Conservation (phyloP, 2,797 vertebrate genomes). For the Pempheris klunzingeri region DNA sequence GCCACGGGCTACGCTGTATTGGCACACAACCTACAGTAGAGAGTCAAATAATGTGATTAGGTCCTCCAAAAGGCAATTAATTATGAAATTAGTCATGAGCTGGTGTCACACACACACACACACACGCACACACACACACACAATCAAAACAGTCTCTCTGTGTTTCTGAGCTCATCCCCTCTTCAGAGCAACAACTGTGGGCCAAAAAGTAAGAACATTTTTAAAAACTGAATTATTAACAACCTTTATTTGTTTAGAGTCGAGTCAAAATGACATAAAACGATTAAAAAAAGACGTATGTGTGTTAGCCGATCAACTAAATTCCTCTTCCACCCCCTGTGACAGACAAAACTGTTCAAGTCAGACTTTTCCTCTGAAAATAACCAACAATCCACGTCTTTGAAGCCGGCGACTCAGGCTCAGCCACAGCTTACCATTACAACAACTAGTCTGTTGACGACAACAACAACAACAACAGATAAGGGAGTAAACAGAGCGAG, state of each 20-base stretch:
- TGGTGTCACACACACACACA: conserved; percentile 52
- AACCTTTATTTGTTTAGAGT: conserved; percentile 3
- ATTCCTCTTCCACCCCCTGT: conserved; percentile 10
- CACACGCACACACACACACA: conserved; percentile 10
- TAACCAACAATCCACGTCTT: conserved; percentile 57
- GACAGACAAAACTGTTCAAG: conserved; percentile 21
- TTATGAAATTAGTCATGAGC: conserved; percentile 83
- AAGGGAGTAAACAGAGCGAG: conserved; percentile 76
- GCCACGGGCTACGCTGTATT: conserved; percentile 71
- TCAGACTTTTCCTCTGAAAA: conserved; percentile 41
- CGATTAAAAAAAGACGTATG: conserved; percentile 29
- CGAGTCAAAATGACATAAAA: conserved; percentile 20
- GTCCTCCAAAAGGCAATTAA: conserved; percentile 83
- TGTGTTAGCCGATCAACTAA: conserved; percentile 7
- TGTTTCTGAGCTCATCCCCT: conserved; percentile 21
- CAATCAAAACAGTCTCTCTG: conserved; percentile 44
- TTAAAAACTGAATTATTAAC: not conserved
- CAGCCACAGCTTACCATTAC: conserved; percentile 74
- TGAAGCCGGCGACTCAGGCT: conserved; percentile 77
- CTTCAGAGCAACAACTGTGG: conserved; percentile 31
- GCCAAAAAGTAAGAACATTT: not conserved
- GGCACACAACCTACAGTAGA: conserved; percentile 74
- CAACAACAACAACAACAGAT: conserved; percentile 79
- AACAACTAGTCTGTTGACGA: conserved; percentile 64
- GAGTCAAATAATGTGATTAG: conserved; percentile 82